A percentile compares a stretch with the other conserved stretches of the same genome.
Evolutionary conservation across 2,113 vertebrate genomes (phyloP).

Genomic region (Muntiacus reevesi): DNA sequence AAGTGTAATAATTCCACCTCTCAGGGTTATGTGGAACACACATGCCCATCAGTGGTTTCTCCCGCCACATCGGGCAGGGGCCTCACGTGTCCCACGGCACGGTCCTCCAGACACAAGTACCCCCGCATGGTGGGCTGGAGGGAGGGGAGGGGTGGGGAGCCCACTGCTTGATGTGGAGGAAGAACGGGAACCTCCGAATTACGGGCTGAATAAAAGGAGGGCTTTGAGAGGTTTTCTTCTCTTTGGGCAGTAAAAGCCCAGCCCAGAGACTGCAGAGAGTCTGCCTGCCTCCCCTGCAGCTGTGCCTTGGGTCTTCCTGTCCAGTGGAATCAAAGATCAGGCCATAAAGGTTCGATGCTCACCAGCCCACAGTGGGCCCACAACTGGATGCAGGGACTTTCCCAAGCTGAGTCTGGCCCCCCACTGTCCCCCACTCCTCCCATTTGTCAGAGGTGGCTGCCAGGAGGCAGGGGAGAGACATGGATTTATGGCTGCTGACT

Average conservation of each 20-base stretch:
- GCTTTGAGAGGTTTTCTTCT: not conserved
- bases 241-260: slow-evolving; percentile 10
- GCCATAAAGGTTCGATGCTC: slow-evolving; percentile 48
- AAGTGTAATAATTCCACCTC: too few species aligned
- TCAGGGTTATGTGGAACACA: too few species aligned
- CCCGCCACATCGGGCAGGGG: accelerated
- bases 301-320: not conserved
- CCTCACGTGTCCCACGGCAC: not conserved
- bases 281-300: not conserved
- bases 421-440: not conserved
- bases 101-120: not conserved
- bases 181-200: not conserved
- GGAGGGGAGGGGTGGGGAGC: not conserved
- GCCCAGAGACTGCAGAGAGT: not conserved
- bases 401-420: not conserved
- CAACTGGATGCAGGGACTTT: slow-evolving; percentile 44
- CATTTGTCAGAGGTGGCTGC: slow-evolving; percentile 63
- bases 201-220: not conserved
- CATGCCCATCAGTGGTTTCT: too few species aligned
- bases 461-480: slow-evolving; percentile 15
- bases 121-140: not conserved
- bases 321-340: slow-evolving; percentile 46
- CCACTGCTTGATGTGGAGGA: not conserved
- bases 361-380: not conserved
- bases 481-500: slow-evolving; percentile 71